Evolutionary conservation across 2,888 invertebrate species (phyloP), one percentile per base, ranked within the genome.

Genomic region (Thecocarcelia acutangulata): DNA sequence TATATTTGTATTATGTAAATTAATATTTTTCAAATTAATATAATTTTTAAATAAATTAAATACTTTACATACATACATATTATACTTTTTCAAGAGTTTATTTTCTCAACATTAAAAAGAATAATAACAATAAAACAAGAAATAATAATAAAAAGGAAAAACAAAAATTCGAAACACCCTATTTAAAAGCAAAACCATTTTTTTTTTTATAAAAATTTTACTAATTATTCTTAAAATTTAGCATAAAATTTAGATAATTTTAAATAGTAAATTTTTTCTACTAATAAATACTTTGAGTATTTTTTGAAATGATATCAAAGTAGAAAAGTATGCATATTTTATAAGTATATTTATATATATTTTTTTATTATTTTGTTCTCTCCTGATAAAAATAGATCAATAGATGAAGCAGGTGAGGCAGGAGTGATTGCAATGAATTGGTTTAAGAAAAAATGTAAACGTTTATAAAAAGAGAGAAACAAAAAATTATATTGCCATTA

Each of bases 181-280:
- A 73, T 46, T 59, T 58, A 70, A 64, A 78, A 77, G 61, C 28
- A 66, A 77, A 63, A 76, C 52, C 48, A 44, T 70, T 56, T 46
- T 48, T 50, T 48, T 50, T 64, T 15, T 58, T 72, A 33, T 70
- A 70, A 80, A 79, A 64, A 76, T 84, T 84, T 80, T 48, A 78
- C 84, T 84, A 84, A 83, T 78, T 80, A 83, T 72, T 74, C 63
- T 73, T 69, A 77, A 77, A 74, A 82, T 73, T 59, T 77, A 72
- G 48, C 50, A 66, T 64, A 69, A 50, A 81, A 64, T 69, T 77
- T 80, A 59, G 66, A 69, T 74, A 73, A 42, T 56, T 68, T 46
- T 21, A 54, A 76, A 46, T 28, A 44, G 42, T 73, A 61, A 37
- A 54, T 28, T 73, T 74, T 70, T 58, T 74, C 70, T 77, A 73